These are phyloP conservation scores for Carapus acus DNA, from an alignment of 2,797 vertebrate genomes.

Conservation along the genomic window DNA sequence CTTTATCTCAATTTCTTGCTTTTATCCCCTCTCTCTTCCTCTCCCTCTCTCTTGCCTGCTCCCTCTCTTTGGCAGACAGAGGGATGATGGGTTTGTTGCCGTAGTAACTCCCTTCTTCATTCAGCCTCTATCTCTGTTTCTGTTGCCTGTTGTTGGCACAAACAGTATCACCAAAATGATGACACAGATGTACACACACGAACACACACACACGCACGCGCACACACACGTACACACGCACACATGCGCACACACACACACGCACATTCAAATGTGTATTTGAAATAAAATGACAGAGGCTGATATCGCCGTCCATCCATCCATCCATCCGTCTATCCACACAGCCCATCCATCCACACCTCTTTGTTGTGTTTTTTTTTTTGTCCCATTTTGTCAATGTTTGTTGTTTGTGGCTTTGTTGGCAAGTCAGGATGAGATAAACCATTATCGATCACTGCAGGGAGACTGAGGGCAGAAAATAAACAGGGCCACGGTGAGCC, in stretches of 20 bases:
- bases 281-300: constrained; percentile 87
- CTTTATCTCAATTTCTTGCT: constrained; percentile 22
- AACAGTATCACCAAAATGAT: constrained; percentile 85
- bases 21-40: constrained; percentile 18
- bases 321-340: too few relatives aligned
- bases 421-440: constrained; percentile 23
- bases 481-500: constrained; percentile 5
- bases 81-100: constrained; percentile 95
- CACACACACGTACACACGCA: constrained; percentile 21
- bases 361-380: neutral
- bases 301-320: constrained; percentile 18
- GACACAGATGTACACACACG: constrained; percentile 57
- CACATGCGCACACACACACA: constrained; percentile 3
- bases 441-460: constrained; percentile 30
- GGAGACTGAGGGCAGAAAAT: constrained; percentile 10
- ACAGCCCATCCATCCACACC: too few relatives aligned
- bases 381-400: constrained; percentile 10
- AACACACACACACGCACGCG: too few relatives aligned
- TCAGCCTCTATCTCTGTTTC: constrained; percentile 77
- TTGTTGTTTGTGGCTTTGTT: constrained; percentile 29
- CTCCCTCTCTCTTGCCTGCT: constrained; percentile 19
- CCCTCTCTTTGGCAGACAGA: constrained; percentile 64
- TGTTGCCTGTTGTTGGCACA: constrained; percentile 71
- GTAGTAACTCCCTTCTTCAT: constrained; percentile 85
- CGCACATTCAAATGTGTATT: constrained; percentile 79